Evolutionary conservation across 2,113 vertebrate genomes (phyloP), one percentile per base, ranked within the genome.

Genomic region (Colaptes auratus): DNA sequence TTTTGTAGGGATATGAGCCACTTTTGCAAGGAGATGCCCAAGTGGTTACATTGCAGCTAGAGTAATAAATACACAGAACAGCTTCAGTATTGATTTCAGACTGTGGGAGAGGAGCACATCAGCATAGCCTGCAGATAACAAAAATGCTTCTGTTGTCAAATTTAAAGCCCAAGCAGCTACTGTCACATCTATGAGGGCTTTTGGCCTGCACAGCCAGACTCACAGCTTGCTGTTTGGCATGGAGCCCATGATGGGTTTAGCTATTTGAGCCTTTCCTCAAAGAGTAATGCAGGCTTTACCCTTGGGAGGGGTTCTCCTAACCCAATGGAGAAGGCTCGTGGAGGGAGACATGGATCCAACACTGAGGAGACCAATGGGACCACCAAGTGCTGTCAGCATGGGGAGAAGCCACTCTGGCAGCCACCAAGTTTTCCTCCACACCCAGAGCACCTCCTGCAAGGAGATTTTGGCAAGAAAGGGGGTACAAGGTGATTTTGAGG

Each of bases 31-130:
- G 18, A 55, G 77, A 71, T 82, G 53, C 52, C 67, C 56, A 55
- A 39, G 73, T 20, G 77, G 63, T 66, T 70, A 31, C 33, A 27
- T 11, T 25, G 50, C 67, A 83, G 58, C 33, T 61, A 9, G 36
- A 86, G 50, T 21, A 60, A 89, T 86, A 89, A 86, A 82, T 55
- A 92, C 39, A 67, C 72, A 86, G 56, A 89, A 24, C 39, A 87
- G 87, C 59, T 61, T 69, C 73, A 31, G 0, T 56, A 75, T 55
- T 75, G 67, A 90, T 86, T 87, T 56, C 78, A 55, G 53, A 19
- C 39, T 3, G 0, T 23, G 18, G 67, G 56, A 89, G 42, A 74
- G 50, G 61, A 79, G 77, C 24, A 10, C 31, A 50, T 24, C 39
- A 71, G 48, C 63, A 58, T 15, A 71, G 33, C 78, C 87, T 83